Conservation (phyloP, 2,888 invertebrate species). For the Listrodromus nycthemerus region DNA sequence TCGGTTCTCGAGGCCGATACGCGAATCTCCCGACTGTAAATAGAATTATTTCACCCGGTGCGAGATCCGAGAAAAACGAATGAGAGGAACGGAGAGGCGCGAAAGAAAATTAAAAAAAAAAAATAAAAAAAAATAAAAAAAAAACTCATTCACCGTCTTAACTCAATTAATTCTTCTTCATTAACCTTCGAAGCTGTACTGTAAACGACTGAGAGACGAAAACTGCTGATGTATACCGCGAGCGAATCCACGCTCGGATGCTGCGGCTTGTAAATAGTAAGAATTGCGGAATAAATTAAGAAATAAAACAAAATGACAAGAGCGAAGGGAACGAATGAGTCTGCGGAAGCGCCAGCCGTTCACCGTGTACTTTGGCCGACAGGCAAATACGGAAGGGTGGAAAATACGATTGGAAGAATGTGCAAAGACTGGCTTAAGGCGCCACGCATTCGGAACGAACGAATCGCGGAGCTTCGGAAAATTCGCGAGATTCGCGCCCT, state of each 20-base stretch:
- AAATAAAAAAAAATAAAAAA: constrained; percentile 29
- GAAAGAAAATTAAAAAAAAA: constrained; percentile 27
- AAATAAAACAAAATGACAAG: constrained; percentile 40
- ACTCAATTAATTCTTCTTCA: constrained; percentile 66
- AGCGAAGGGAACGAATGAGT: constrained; percentile 42
- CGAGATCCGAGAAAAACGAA: constrained; percentile 19
- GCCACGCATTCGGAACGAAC: constrained; percentile 22
- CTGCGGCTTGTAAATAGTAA: constrained; percentile 63
- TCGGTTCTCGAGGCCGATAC: constrained; percentile 47
- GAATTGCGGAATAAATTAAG: constrained; percentile 50
- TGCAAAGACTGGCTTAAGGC: constrained; percentile 40
- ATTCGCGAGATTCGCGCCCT: constrained; percentile 33
- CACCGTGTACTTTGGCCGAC: constrained; percentile 56
- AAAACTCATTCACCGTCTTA: constrained; percentile 60
- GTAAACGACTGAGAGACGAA: constrained; percentile 60
- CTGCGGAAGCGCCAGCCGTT: constrained; percentile 30
- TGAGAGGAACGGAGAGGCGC: constrained; percentile 23
- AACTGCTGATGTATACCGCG: constrained; percentile 63
- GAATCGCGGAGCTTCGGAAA: constrained; percentile 26
- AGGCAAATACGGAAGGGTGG: constrained; percentile 31
- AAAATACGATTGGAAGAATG: constrained; percentile 60
- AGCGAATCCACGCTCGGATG: constrained; percentile 35
- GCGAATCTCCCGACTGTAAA: constrained; percentile 58
- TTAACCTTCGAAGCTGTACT: constrained; percentile 67
- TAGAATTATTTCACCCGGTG: constrained; percentile 49